Conservation (phyloP, 2,888 invertebrate genomes). For the Noctua janthina region DNA sequence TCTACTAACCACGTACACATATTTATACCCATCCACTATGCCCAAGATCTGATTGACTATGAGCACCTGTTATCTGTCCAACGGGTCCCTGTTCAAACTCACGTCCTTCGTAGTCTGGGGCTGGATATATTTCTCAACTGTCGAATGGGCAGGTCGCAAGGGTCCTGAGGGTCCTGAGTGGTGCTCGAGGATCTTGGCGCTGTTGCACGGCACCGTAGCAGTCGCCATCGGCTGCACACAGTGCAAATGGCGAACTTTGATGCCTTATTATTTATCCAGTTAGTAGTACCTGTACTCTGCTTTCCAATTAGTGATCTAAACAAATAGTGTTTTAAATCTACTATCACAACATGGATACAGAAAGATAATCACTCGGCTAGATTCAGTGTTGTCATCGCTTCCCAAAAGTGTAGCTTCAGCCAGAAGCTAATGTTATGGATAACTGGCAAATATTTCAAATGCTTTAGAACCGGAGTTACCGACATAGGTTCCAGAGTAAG, state of each 20-base stretch:
- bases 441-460: neutral
- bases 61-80: constrained; percentile 71
- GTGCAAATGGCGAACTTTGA: constrained; percentile 74
- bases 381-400: neutral
- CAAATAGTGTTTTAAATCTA: neutral
- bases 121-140: constrained; percentile 75
- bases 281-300: constrained; percentile 66
- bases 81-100: constrained; percentile 75
- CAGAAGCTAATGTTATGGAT: neutral
- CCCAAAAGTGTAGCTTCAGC: neutral
- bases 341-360: neutral
- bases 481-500: neutral
- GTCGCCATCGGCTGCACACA: constrained; percentile 77
- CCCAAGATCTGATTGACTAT: constrained; percentile 71
- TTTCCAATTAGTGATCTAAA: neutral
- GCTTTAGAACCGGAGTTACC: neutral
- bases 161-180: constrained; percentile 82
- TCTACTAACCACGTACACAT: neutral
- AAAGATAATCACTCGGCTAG: neutral
- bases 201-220: constrained; percentile 82
- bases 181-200: constrained; percentile 80
- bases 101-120: constrained; percentile 83
- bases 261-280: constrained; percentile 77
- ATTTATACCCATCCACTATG: constrained; percentile 5
- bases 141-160: constrained; percentile 62